Evolutionary conservation across 2,888 invertebrate genomes (phyloP).

Genomic region (Lepidonotus clava): DNA sequence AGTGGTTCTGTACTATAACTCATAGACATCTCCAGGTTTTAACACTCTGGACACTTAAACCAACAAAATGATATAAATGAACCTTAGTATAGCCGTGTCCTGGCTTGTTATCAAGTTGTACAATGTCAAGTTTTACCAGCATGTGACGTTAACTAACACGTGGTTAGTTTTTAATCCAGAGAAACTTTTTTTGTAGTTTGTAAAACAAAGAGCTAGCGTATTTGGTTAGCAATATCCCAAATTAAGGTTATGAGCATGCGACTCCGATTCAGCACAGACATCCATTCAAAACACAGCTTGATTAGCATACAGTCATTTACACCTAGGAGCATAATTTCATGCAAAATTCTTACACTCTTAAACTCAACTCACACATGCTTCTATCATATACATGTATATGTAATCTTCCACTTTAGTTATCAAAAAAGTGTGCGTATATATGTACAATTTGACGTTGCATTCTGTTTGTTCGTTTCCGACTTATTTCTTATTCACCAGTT

Average conservation of each 20-base stretch:
- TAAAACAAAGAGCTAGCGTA: background rate
- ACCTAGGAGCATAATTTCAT: background rate
- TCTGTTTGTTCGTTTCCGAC: slow-evolving; percentile 15
- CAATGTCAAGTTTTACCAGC: slow-evolving; percentile 26
- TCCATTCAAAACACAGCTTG: background rate
- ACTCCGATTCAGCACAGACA: background rate
- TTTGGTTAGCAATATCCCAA: background rate
- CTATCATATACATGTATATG: background rate
- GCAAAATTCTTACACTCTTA: background rate
- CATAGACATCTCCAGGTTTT: too few relatives aligned
- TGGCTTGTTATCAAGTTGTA: slow-evolving; percentile 23
- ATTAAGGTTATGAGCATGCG: background rate
- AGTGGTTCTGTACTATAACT: too few relatives aligned
- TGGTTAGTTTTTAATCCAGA: slow-evolving; percentile 1
- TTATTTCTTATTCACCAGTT: background rate
- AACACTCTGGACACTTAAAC: too few relatives aligned
- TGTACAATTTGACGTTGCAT: slow-evolving; percentile 23
- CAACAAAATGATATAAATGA: slow-evolving; percentile 16
- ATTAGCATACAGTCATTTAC: background rate
- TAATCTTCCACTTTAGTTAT: background rate
- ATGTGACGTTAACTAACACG: slow-evolving; percentile 5
- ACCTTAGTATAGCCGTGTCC: background rate
- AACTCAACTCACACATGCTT: background rate
- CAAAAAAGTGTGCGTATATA: slow-evolving; percentile 24
- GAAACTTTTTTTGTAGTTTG: background rate